Percentiles rank a stretch among this genome's conserved stretches.
Conservation (phyloP, 2,113 vertebrate species). For the Calyptommatus sinebrachiatus region DNA sequence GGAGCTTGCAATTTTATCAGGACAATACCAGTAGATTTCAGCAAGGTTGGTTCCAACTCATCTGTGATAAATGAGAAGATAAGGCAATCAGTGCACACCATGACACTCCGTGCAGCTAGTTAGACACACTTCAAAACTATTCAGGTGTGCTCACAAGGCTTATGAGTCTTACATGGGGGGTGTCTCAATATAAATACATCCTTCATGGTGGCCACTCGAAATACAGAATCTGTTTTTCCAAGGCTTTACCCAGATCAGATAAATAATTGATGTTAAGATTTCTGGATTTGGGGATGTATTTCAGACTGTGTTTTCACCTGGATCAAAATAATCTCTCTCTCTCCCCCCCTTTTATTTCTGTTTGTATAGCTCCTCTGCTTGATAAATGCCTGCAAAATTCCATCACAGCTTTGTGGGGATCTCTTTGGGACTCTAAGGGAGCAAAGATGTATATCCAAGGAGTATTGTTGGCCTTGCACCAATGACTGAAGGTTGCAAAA, state of each 20-base stretch:
- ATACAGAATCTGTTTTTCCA: slow-evolving; percentile 72
- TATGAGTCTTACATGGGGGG: slow-evolving; percentile 76
- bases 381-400: slow-evolving; percentile 77
- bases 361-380: slow-evolving; percentile 65
- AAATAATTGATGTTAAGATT: slow-evolving; percentile 77
- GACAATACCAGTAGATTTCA: slow-evolving; percentile 93
- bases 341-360: slow-evolving; percentile 43
- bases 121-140: slow-evolving; percentile 85
- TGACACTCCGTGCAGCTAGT: slow-evolving; percentile 86
- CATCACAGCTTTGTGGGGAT: slow-evolving; percentile 68
- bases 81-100: slow-evolving; percentile 97
- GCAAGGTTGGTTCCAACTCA: slow-evolving; percentile 99
- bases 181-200: slow-evolving; percentile 78
- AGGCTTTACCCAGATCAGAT: slow-evolving; percentile 77
- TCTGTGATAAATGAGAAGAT: slow-evolving; percentile 99
- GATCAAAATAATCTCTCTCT: slow-evolving; percentile 64
- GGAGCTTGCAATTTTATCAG: slow-evolving; percentile 83
- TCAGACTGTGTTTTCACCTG: slow-evolving; percentile 58
- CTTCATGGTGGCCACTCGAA: slow-evolving; percentile 79
- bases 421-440: slow-evolving; percentile 71
- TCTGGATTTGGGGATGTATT: slow-evolving; percentile 55
- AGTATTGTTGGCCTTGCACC: slow-evolving; percentile 68
- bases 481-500: slow-evolving; percentile 67
- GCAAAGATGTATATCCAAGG: slow-evolving; percentile 68
- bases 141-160: slow-evolving; percentile 84